These are phyloP conservation scores for Actinopyga echinites DNA, from an alignment of 53 echinoderm and acorn worm species.

Conservation along the genomic window DNA sequence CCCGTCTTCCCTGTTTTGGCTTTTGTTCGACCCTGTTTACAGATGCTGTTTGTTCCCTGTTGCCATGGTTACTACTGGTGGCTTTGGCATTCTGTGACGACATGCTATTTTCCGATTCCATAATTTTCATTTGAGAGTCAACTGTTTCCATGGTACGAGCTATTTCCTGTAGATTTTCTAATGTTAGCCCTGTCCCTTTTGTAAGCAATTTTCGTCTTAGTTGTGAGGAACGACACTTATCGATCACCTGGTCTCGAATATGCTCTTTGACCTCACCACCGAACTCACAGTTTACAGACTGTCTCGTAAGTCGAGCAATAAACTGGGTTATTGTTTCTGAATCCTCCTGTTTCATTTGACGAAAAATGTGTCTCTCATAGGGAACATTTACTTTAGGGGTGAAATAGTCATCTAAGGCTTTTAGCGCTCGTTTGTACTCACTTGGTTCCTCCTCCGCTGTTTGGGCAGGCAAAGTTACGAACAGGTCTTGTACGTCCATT, in stretches of 20 bases:
- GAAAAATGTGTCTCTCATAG: no score
- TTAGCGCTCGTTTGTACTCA: not conserved
- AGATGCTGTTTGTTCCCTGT: no score
- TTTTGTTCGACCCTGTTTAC: no score
- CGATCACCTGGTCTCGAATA: constrained; percentile 58
- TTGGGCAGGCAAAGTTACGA: not conserved
- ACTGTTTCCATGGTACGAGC: constrained; percentile 47
- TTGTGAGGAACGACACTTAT: constrained; percentile 28
- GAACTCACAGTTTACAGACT: constrained; percentile 50
- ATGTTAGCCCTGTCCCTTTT: constrained; percentile 36
- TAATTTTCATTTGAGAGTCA: constrained; percentile 29
- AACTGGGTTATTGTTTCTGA: not conserved
- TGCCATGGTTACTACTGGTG: no score
- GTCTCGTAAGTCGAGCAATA: not conserved
- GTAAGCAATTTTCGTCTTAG: constrained; percentile 48
- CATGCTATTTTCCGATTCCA: no score
- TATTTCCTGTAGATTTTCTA: constrained; percentile 19
- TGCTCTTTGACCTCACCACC: constrained; percentile 45
- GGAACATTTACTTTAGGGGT: no score
- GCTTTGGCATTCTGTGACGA: no score
- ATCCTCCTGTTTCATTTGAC: constrained; percentile 6
- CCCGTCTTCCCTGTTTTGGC: constrained; percentile 18
- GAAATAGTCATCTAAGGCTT: not conserved
- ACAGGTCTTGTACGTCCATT: not conserved
- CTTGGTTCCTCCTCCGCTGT: not conserved